Evolutionary conservation across 2,113 vertebrate genomes (phyloP), one percentile per base, ranked within the genome.

Genomic region (Tragelaphus imberbis): DNA sequence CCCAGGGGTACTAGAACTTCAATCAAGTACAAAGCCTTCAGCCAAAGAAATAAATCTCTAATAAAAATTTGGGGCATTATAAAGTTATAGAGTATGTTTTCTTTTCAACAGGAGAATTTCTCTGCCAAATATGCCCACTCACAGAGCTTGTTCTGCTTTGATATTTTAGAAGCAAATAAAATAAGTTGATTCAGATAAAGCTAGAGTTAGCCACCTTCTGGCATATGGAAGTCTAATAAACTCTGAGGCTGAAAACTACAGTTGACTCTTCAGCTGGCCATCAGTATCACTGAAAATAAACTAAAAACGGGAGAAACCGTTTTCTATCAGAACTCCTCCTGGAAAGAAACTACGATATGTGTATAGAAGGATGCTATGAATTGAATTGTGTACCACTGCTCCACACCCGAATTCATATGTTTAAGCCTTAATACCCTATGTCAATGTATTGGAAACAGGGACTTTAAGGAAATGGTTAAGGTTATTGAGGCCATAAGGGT

Each of bases 81-180:
- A 23, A 94, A 84, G 47, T 59, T 84, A 89, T 4, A 19, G 33
- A 44, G 49, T 30, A 68, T 6, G 1, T 92, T 95, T 96, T 84
- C 86, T 91, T 90, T 65, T 25, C 71, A 85, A 65, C 30, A 93
- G 79, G 84, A 88, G 84, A 88, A 65, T 36, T 95, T 90, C 53
- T 17, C 75, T 81, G 49, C 28, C 92, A 95, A 90, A 68, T 82
- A 71, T 44, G 16, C 49, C 30, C 58, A 51, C 49, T 91, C 9
- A 59, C 5, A 96, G 27, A 84, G 40, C 47, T 80, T 77, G n/a
- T 71, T 88, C 85, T 89, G 28, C 59, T 93, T 95, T 86, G 75
- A 85, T 91, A 56, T 79, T 97, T 97, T 94, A 84, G 36, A 81
- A 91, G 19, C 58, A 90, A 91, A 94, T 80, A 82, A 84, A 95